These are phyloP conservation scores for Anthopleura sola DNA, from an alignment of 64 coral and sea anemone species.

Conservation along the genomic window DNA sequence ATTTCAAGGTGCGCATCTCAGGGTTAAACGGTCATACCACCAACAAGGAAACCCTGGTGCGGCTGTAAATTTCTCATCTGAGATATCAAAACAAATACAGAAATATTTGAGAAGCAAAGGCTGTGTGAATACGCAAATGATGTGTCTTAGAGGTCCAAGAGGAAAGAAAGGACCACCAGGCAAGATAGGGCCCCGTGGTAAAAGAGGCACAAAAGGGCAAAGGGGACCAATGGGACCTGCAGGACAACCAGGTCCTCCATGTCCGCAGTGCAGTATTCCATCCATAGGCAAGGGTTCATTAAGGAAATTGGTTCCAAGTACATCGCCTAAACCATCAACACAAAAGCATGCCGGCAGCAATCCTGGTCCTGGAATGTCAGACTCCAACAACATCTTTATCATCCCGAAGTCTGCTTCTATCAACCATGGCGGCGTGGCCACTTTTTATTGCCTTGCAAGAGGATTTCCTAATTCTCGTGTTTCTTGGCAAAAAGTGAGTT, in stretches of 20 bases:
- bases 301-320: background rate
- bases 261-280: background rate
- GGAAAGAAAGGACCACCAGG: slow-evolving; percentile 32
- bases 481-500: slow-evolving; percentile 33
- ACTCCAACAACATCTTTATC: background rate
- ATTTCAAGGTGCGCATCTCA: background rate
- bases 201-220: slow-evolving; percentile 29
- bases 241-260: no score
- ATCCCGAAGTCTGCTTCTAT: slow-evolving; percentile 20
- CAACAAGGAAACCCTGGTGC: background rate
- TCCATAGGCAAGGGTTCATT: background rate
- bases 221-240: slow-evolving; percentile 30
- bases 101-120: slow-evolving; percentile 18
- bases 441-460: slow-evolving; percentile 38
- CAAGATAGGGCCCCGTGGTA: slow-evolving; percentile 4
- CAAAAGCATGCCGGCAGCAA: slow-evolving; percentile 16
- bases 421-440: slow-evolving; percentile 25
- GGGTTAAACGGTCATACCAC: background rate
- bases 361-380: background rate
- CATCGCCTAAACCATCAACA: background rate
- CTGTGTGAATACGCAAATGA: slow-evolving; percentile 25
- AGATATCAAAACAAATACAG: background rate
- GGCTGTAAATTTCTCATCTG: background rate
- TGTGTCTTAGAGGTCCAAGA: slow-evolving; percentile 29
- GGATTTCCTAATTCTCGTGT: slow-evolving; percentile 32